Evolutionary conservation across 1,140 invertebrate species (phyloP).

Genomic region (Pogonomyrmex barbatus): DNA sequence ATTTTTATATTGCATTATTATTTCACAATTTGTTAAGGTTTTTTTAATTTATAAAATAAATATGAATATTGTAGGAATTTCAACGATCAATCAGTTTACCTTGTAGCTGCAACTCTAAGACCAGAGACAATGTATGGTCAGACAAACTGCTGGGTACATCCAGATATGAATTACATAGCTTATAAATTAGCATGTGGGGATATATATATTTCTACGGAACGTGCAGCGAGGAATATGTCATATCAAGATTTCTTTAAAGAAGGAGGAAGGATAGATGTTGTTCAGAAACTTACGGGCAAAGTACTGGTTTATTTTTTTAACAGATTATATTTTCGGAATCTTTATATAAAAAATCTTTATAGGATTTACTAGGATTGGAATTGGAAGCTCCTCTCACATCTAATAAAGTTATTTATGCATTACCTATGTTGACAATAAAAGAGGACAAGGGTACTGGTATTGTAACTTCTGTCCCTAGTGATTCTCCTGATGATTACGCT

Average conservation of each 20-base stretch:
- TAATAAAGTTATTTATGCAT: constrained; percentile 94
- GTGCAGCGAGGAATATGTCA: constrained; percentile 97
- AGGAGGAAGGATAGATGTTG: constrained; percentile 92
- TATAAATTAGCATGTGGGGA: constrained; percentile 90
- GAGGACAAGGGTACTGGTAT: constrained; percentile 99
- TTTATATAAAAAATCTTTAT: constrained; percentile 50
- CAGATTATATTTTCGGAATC: constrained; percentile 9
- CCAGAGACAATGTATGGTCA: constrained; percentile 99
- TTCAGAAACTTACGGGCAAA: constrained; percentile 91
- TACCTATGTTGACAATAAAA: constrained; percentile 99
- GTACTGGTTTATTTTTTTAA: constrained; percentile 80
- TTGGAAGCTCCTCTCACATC: constrained; percentile 94
- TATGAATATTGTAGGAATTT: constrained; percentile 84
- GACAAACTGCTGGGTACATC: constrained; percentile 99
- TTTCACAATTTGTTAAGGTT: background rate
- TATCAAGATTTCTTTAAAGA: constrained; percentile 96
- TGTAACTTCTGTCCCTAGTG: constrained; percentile 99
- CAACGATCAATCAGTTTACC: constrained; percentile 89
- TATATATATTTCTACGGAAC: constrained; percentile 94
- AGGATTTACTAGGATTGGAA: constrained; percentile 92
- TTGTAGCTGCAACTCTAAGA: constrained; percentile 98
- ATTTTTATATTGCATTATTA: constrained; percentile 41
- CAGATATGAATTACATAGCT: constrained; percentile 97
- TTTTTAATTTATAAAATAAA: constrained; percentile 10
- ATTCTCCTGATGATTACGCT: constrained; percentile 99